Base-by-base conservation (phyloP, 1,140 invertebrate genomes). In the Meloidogyne exigua region DNA sequence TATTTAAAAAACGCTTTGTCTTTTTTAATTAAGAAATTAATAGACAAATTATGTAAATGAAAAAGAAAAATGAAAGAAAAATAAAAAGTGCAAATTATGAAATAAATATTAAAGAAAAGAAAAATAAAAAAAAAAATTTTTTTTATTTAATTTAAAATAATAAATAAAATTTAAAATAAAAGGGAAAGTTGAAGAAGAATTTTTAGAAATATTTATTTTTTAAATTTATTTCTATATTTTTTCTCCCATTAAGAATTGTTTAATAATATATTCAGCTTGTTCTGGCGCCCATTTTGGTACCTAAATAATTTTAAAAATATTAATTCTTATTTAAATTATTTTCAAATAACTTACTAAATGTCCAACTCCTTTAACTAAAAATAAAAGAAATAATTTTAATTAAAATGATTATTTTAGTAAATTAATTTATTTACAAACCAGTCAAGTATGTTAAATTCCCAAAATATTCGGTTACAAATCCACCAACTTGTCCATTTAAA, bases 231-330 rank as follows among this genome's bases (percentile, higher is more conserved):
- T 49, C 18, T 57, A 57, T 57, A 57, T 57, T 57, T 57, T n/a
- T n/a, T n/a, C 18, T 0, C 18, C 49, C 2, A n/a, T n/a, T 49
- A 74, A 57, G 36, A 89, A 89, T 69, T 83, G 84, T 21, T 81
- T 81, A 72, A 89, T 85, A 78, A 88, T 84, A 70, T 89, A 82
- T 21, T 90, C 85, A 23, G 88, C 88, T 77, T 85, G 87, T 15
- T 80, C 81, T 67, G 90, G 89, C 80, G 88, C 88, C 84, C 90
- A 90, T 81, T 88, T 87, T 1, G 90, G 90, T 7, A 90, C 90
- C 90, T 25, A 71, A 71, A 57, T n/a, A 57, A n/a, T n/a, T 57
- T 57, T 57, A 57, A 57, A 57, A n/a, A n/a, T n/a, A n/a, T 57
- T 57, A 18, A 15, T 18, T 18, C 5, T 18, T n/a, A n/a, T 32